Evolutionary conservation across 2,113 vertebrate species (phyloP).

Genomic region (Toxostoma redivivum): DNA sequence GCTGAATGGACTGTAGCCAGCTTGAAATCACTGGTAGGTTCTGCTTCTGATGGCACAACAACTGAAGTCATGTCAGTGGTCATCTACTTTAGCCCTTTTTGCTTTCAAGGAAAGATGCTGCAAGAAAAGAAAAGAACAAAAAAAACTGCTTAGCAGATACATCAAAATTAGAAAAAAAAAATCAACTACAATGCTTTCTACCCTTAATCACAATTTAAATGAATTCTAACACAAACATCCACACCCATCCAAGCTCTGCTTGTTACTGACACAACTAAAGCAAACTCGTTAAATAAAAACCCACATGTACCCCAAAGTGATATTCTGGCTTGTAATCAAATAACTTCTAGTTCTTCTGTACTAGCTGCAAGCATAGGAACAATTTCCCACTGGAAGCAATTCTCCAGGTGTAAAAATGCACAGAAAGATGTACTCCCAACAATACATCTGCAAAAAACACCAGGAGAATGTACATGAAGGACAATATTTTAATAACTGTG

Average conservation of each 20-base stretch:
- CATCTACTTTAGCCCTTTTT: constrained; percentile 77
- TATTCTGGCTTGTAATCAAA: background rate
- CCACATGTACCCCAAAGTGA: background rate
- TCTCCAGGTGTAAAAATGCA: background rate
- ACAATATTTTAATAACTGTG: background rate
- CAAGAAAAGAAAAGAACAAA: background rate
- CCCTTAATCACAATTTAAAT: background rate
- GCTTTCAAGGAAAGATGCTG: constrained; percentile 80
- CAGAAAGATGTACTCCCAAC: background rate
- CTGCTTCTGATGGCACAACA: background rate
- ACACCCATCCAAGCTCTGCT: background rate
- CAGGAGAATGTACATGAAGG: background rate
- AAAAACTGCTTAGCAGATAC: background rate
- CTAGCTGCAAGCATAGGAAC: background rate
- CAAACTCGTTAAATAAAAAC: background rate
- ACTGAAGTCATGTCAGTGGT: constrained; percentile 22
- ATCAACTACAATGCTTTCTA: background rate
- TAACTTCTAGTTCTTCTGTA: background rate
- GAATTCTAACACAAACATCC: background rate
- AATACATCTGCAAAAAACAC: background rate
- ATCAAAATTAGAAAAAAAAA: background rate
- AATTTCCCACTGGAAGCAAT: background rate
- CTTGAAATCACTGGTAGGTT: constrained; percentile 9
- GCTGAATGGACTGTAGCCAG: constrained; percentile 41
- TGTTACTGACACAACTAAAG: background rate